These are phyloP conservation scores for Clitarchus hookeri DNA, from an alignment of 2,888 invertebrate species.

Conservation along the genomic window DNA sequence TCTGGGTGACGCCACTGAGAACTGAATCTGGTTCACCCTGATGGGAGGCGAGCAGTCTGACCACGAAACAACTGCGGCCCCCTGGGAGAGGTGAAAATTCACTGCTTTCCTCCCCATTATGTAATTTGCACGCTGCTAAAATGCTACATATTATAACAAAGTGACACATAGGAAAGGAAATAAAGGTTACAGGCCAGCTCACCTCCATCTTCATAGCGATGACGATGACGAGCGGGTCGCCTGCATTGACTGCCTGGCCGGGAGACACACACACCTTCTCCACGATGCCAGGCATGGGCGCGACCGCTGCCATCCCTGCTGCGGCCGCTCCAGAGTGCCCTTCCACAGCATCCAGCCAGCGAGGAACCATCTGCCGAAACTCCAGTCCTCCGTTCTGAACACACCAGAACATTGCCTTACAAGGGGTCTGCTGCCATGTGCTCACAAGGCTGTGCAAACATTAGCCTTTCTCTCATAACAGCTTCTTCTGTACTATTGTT, in stretches of 20 bases:
- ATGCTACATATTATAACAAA: background rate
- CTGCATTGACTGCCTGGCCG: conserved; percentile 82
- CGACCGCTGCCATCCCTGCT: conserved; percentile 66
- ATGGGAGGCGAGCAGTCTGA: too few species aligned
- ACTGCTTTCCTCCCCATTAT: too few species aligned
- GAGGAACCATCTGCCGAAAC: conserved; percentile 65
- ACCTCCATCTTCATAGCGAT: conserved; percentile 99
- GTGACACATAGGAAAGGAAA: background rate
- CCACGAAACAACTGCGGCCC: background rate
- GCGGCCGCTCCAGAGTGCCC: conserved; percentile 45
- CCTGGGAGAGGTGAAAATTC: background rate
- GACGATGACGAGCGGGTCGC: conserved; percentile 89
- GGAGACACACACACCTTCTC: conserved; percentile 84
- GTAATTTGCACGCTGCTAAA: too few species aligned
- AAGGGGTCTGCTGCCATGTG: too few species aligned
- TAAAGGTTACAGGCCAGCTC: conserved; percentile 40
- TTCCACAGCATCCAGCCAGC: conserved; percentile 55
- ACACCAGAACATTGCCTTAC: too few species aligned
- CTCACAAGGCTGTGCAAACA: too few species aligned
- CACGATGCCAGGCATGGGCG: conserved; percentile 96
- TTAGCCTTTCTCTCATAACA: too few species aligned
- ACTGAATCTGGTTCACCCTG: too few species aligned
- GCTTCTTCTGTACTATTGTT: too few species aligned
- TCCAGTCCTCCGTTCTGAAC: conserved; percentile 69
- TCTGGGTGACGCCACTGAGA: too few species aligned